phyloP scores from a whole-genome alignment of 2,113 vertebrate species.

The Narcine bancroftii region DNA sequence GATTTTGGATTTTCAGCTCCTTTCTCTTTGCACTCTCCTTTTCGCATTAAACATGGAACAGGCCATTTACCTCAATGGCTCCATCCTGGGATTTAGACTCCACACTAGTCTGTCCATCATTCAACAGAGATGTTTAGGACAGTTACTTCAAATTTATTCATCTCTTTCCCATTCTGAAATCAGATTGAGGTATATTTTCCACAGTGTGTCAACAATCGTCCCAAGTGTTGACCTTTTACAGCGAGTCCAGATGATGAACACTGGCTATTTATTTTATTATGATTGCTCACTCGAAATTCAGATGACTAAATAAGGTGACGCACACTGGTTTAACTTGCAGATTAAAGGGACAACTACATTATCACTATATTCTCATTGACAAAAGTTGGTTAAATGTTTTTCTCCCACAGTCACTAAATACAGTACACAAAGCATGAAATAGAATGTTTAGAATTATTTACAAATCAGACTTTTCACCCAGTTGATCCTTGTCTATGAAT shows the following conservation, averaged over 20 bases:
- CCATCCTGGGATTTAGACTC: background rate
- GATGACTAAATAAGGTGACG: background rate
- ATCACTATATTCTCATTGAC: background rate
- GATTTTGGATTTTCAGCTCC: too few relatives aligned
- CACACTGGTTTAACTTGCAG: background rate
- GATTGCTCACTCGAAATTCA: background rate
- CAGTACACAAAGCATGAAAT: background rate
- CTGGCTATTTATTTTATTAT: background rate
- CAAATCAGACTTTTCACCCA: background rate
- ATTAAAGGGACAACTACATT: background rate
- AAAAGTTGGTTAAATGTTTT: background rate
- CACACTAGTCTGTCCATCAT: too few relatives aligned
- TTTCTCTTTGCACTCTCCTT: too few relatives aligned
- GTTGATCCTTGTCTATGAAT: background rate
- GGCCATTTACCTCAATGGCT: background rate
- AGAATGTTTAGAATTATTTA: background rate
- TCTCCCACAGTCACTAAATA: background rate
- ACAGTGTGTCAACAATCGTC: background rate
- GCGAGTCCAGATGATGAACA: background rate
- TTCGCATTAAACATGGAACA: too few relatives aligned
- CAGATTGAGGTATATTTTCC: background rate
- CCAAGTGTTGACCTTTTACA: background rate
- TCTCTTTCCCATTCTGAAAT: background rate
- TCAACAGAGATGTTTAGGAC: too few relatives aligned
- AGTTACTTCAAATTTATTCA: background rate